Base-by-base conservation (phyloP, 30 jellyfish, hydroid and myxozoan species). In the Aurelia sp. region DNA sequence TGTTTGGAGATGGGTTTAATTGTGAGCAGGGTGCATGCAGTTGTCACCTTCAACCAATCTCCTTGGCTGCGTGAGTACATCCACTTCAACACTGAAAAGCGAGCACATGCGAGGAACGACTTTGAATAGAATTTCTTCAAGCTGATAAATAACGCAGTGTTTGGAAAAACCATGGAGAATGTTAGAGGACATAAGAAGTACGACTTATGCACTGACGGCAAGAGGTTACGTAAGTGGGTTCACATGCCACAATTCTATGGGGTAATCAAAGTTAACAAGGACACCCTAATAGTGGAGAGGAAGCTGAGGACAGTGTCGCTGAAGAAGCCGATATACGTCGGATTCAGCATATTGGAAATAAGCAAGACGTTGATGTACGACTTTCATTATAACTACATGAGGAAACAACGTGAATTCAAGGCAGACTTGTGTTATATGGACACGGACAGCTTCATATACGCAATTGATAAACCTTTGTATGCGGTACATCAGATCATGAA, bases 361-460 rank as follows among this genome's bases (percentile, higher is more conserved):
- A 64, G 89, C 76, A 81, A 64, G 60, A 35, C 35, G 48, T 3
- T 62, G 58, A 81, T 81, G 88, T 81, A 81, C 47, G 91, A 81
- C 58, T 62, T 81, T 23, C 91, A 67, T 27, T 81, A 81, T 22
- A 20, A 65, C 47, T 81, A 37, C 50, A 37, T 37, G 50, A 37
- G 10, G 50, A 37, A 37, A 7, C 11, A 37, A 10, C 0, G 0
- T 37, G 50, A 7, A 37, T 37, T 7, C 10, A 7, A 37, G 4
- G 50, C 50, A 7, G 10, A 37, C 11, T 7, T 37, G 7, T 7
- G 50, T 7, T 37, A 37, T 3, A 37, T 37, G 50, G 50, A 37
- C 10, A 37, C 50, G 7, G 50, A 37, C 10, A 37, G 50, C 10
- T 37, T 37, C 9, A 37, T 37, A 37, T 37, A 37, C 9, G 50